phyloP scores from a whole-genome alignment of 2,113 vertebrate species.

The Bambusicola thoracicus region DNA sequence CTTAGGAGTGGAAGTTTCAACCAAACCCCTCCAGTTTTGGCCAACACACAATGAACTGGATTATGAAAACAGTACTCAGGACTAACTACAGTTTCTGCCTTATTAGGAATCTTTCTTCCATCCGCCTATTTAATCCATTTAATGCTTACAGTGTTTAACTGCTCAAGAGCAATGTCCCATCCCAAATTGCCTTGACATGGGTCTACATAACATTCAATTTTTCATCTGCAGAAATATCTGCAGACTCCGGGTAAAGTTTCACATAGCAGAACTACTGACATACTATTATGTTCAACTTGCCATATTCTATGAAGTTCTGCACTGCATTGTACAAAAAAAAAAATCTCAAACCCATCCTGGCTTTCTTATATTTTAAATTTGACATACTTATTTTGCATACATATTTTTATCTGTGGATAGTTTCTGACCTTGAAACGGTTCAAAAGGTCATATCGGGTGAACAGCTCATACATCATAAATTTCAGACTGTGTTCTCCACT shows the following conservation, averaged over 20 bases:
- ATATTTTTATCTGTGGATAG: background rate
- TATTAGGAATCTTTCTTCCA: background rate
- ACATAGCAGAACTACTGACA: background rate
- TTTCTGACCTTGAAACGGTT: slow-evolving; percentile 95
- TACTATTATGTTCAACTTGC: background rate
- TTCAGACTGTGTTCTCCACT: slow-evolving; percentile 96
- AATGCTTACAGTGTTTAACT: background rate
- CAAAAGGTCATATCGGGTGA: slow-evolving; percentile 98
- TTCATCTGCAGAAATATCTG: background rate
- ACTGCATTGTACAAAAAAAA: background rate
- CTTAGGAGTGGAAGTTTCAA: background rate
- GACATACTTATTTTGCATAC: background rate
- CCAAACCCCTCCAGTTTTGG: background rate
- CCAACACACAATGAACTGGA: background rate
- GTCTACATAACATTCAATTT: background rate
- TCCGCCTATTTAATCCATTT: background rate
- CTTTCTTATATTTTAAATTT: background rate
- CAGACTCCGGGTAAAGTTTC: background rate
- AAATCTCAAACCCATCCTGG: background rate
- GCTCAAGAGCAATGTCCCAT: background rate
- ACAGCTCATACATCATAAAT: slow-evolving; percentile 97
- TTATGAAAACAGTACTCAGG: background rate
- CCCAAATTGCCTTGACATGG: background rate
- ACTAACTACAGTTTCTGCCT: background rate
- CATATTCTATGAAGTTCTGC: background rate